Percentiles rank a stretch among this genome's conserved stretches.
These are phyloP conservation scores for Pseudopipra pipra DNA, from an alignment of 2,113 vertebrate genomes.

Conservation along the genomic window DNA sequence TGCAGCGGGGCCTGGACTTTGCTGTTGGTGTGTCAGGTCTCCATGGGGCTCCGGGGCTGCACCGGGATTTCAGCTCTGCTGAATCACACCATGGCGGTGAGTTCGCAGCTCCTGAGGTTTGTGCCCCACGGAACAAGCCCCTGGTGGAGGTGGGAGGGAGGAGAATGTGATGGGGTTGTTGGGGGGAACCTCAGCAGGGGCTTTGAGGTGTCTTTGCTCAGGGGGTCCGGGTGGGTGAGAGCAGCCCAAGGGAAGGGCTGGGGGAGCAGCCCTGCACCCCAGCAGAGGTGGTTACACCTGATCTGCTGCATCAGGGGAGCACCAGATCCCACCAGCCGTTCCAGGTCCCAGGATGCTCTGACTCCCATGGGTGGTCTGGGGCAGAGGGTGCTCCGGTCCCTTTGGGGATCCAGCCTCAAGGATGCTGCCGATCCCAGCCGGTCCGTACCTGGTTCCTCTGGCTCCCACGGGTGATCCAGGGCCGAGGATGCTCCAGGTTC, in stretches of 20 bases:
- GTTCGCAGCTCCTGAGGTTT: neutral
- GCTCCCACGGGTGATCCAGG: neutral
- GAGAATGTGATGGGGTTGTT: neutral
- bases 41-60: neutral
- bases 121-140: neutral
- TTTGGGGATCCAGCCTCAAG: neutral
- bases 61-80: accelerated
- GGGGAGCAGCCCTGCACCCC: neutral
- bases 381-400: neutral
- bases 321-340: neutral
- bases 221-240: neutral
- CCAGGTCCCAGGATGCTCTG: no score
- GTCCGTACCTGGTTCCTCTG: neutral
- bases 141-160: neutral
- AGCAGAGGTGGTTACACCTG: neutral
- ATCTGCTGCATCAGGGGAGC: neutral
- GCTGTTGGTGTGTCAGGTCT: neutral
- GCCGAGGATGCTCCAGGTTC: neutral
- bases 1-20: neutral
- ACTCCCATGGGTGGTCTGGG: no score
- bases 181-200: neutral
- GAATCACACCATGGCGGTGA: accelerated
- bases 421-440: neutral
- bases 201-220: neutral
- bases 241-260: neutral